Evolutionary conservation across 1,140 invertebrate species (phyloP).

Genomic region (Harlomillsia oculata): DNA sequence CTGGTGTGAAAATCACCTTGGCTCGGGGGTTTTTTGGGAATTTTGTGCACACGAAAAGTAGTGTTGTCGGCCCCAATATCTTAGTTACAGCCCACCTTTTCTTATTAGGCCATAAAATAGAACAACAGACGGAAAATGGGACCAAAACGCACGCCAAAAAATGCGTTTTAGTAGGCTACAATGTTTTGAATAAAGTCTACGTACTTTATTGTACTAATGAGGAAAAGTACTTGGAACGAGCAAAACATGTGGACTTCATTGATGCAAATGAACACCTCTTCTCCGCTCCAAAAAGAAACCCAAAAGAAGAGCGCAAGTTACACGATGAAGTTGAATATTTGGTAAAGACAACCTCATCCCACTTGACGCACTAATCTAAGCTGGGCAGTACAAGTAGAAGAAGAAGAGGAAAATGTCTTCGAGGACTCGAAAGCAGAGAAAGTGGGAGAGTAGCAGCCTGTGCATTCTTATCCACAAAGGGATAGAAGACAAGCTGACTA

Average conservation of each 20-base stretch:
- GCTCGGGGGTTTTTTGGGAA: too few species aligned
- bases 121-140: too few species aligned
- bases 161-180: background rate
- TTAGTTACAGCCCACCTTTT: too few species aligned
- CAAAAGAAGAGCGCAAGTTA: background rate
- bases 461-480: background rate
- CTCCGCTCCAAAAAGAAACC: background rate
- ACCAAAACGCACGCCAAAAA: too few species aligned
- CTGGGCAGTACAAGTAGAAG: background rate
- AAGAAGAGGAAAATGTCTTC: background rate
- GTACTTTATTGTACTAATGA: background rate
- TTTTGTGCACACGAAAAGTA: too few species aligned
- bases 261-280: background rate
- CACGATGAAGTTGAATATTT: background rate
- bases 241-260: background rate
- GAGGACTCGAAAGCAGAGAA: background rate
- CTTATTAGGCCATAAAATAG: too few species aligned
- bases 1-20: too few species aligned
- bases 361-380: background rate
- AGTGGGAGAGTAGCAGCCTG: background rate
- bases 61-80: too few species aligned
- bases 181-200: background rate
- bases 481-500: background rate
- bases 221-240: background rate
- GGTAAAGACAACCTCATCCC: background rate